Conservation (phyloP, 2,888 invertebrate species). For the Polylopha cassiicola region DNA sequence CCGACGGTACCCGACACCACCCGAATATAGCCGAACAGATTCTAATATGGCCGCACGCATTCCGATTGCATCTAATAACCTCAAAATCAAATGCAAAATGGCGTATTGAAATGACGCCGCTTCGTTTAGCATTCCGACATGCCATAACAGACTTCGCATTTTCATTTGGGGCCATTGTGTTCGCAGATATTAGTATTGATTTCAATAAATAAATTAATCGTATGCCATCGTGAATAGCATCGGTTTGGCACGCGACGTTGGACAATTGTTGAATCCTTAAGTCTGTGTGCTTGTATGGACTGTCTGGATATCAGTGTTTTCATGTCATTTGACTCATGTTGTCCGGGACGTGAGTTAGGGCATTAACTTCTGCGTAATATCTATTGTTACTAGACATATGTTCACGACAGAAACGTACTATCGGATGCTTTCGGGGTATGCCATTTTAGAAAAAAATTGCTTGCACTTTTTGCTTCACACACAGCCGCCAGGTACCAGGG, state of each 20-base stretch:
- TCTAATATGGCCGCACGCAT: constrained; percentile 69
- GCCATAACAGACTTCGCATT: constrained; percentile 72
- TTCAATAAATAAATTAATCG: constrained; percentile 77
- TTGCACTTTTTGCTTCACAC: too few relatives aligned
- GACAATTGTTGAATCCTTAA: constrained; percentile 68
- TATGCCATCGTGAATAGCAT: constrained; percentile 67
- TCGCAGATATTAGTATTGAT: constrained; percentile 75
- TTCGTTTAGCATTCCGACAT: constrained; percentile 73
- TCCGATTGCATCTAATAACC: constrained; percentile 77
- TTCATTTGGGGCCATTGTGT: constrained; percentile 75
- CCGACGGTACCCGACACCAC: constrained; percentile 48
- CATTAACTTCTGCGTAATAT: constrained; percentile 66
- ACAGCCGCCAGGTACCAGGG: too few relatives aligned
- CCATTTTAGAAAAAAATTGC: too few relatives aligned
- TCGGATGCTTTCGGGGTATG: too few relatives aligned
- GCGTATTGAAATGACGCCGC: constrained; percentile 73
- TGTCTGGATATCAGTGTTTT: constrained; percentile 54
- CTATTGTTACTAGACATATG: constrained; percentile 40
- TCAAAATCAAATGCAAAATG: constrained; percentile 76
- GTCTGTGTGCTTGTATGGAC: constrained; percentile 47
- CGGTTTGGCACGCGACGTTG: constrained; percentile 70
- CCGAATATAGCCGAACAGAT: constrained; percentile 60
- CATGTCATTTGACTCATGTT: constrained; percentile 68
- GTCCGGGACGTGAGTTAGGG: constrained; percentile 57
- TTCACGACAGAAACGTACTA: too few relatives aligned